These are phyloP conservation scores for Rhineura floridana DNA, from an alignment of 2,113 vertebrate species.

Conservation along the genomic window DNA sequence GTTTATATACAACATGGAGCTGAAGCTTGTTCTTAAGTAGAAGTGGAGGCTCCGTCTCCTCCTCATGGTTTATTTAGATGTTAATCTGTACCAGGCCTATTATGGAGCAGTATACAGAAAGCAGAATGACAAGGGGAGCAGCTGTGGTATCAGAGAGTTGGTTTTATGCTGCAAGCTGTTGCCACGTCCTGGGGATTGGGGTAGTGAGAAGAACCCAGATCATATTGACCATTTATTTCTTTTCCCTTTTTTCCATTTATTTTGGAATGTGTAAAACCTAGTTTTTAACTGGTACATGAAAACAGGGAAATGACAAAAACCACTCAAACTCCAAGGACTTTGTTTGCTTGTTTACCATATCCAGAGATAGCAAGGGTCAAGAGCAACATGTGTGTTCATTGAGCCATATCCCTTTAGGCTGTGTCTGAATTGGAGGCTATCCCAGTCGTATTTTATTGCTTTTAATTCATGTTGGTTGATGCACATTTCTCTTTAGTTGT, in stretches of 20 bases:
- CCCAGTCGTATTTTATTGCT: background rate
- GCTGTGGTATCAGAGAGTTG: background rate
- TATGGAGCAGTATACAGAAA: background rate
- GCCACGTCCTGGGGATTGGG: background rate
- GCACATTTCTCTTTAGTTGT: background rate
- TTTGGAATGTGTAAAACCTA: background rate
- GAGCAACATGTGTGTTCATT: background rate
- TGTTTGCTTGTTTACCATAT: background rate
- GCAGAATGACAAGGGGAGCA: background rate
- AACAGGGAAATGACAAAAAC: background rate
- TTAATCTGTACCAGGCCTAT: no score
- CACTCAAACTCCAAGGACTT: background rate
- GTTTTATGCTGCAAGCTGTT: background rate
- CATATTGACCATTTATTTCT: background rate
- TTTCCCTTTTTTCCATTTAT: background rate
- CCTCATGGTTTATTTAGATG: no score
- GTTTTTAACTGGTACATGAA: background rate
- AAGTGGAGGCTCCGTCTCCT: no score
- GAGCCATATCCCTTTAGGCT: background rate
- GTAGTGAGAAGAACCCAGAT: background rate
- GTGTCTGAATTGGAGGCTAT: constrained; percentile 1
- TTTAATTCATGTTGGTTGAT: background rate
- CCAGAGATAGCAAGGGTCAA: background rate
- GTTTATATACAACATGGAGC: background rate
- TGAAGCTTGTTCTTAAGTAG: background rate